Base-by-base conservation (phyloP, 1,140 invertebrate genomes). In the Drosophila ogumai region DNA sequence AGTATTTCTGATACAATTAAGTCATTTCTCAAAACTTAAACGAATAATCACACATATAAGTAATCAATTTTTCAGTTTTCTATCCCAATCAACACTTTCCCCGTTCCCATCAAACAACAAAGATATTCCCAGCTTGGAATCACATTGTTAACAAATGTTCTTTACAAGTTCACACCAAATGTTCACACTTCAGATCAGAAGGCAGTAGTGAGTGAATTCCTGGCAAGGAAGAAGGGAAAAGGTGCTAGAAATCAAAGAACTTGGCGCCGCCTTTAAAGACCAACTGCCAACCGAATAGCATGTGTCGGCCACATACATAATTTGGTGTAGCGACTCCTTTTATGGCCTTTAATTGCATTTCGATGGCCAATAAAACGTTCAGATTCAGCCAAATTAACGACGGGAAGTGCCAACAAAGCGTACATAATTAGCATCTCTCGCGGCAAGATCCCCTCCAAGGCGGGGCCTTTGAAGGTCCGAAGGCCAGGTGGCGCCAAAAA, bases 321-420 rank as follows among this genome's bases (percentile, higher is more conserved):
- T 41, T 63, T 67, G 41, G 41, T 34, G 34, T 61, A 43, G 64
- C 25, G 49, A 52, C 65, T 59, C 73, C 52, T 75, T 78, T 90
- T 88, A 90, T 69, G 72, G 65, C 61, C 66, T 84, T 84, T 88
- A 90, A 88, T 88, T 88, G 85, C 85, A 72, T 80, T 81, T 84
- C 85, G 76, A 88, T 90, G 81, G 65, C 61, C 77, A 88, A 90
- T 87, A 87, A 88, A 88, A 84, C 46, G 40, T 77, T 84, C 68
- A 46, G 67, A 73, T 58, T 58, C 57, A 59, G 50, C 22, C 28
- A 55, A 84, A 75, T 90, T 88, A 90, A 90, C 85, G 85, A 84
- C 85, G 75, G 84, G 84, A 87, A 87, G 85, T 87, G 76, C 60
- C 66, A 87, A 68, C 44, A 65, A 74, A 80, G 60, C 60, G 47